Base-by-base conservation (phyloP, 2,113 vertebrate genomes). In the Panthera uncia region DNA sequence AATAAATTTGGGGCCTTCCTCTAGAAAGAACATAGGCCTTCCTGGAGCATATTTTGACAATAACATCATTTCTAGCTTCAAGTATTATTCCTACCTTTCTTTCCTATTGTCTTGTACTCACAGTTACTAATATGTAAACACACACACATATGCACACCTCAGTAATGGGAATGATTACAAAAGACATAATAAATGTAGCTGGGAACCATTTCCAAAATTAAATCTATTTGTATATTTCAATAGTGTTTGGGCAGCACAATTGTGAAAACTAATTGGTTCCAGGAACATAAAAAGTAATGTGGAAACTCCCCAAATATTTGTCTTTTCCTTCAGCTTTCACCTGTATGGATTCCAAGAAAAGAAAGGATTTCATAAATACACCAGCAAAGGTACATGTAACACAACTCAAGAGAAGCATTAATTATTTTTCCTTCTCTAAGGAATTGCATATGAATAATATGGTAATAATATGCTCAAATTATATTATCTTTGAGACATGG, bases 131-230 rank as follows among this genome's bases (percentile, higher is more conserved):
- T 33, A 96, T 63, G 87, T 94, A 57, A 89, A 76, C 38, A 92
- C 3, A 80, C 36, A 85, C 13, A n/a, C 2, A n/a, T 23, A n/a
- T 23, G 88, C 4, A 48, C 41, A 7, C 29, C 61, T 96, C 45
- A 94, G 71, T 95, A 91, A 95, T 89, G 27, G 88, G 87, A 97
- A 98, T 95, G 97, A 96, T 97, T 94, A 90, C 3, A n/a, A 96
- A 98, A 98, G 82, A 94, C 74, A 95, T 92, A 97, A 97, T 91
- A 92, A 93, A 91, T 97, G 97, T 94, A 93, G 55, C 78, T 97
- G 79, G 96, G 91, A 98, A 97, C 95, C 97, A 1, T 96, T 98
- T 98, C 86, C 94, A 94, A 94, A 97, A 95, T n/a, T 69, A n/a
- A 97, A 82, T 80, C 71, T 85, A 68, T 95, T 96, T 21, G 12